Evolutionary conservation across 1,140 invertebrate genomes (phyloP).

Genomic region (Heliconius hermathena): DNA sequence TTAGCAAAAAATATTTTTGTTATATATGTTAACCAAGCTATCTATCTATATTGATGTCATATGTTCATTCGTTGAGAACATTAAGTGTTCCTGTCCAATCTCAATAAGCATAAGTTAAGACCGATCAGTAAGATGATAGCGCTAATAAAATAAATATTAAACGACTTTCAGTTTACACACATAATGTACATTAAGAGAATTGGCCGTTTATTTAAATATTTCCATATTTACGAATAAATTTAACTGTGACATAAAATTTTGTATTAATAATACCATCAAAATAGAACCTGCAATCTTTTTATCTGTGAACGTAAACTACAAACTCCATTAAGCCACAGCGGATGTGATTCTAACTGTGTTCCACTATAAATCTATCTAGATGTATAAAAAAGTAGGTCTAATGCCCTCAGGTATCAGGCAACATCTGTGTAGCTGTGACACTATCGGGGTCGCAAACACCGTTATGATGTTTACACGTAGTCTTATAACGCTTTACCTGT

Average conservation of each 20-base stretch:
- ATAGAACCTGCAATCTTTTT: background rate
- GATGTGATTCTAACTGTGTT: slow-evolving; percentile 38
- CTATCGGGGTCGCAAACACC: slow-evolving; percentile 49
- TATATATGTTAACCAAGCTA: background rate
- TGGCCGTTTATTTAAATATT: too few relatives aligned
- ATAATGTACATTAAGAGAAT: background rate
- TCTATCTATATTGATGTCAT: background rate
- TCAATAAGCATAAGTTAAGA: background rate
- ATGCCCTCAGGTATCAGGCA: slow-evolving; percentile 39
- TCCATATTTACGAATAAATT: background rate
- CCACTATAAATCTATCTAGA: slow-evolving; percentile 31
- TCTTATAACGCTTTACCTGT: slow-evolving; percentile 29
- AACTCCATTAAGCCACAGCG: background rate
- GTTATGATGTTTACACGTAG: slow-evolving; percentile 51
- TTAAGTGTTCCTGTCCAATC: slow-evolving; percentile 2
- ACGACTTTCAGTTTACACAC: background rate
- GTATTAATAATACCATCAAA: background rate
- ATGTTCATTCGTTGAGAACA: background rate
- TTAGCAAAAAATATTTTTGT: background rate
- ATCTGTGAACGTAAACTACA: background rate
- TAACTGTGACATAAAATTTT: background rate
- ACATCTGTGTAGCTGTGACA: slow-evolving; percentile 41
- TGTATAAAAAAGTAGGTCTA: slow-evolving; percentile 41
- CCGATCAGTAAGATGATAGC: background rate
- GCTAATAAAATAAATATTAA: background rate